Conservation (phyloP, 37 sponge, comb jelly and placozoan species). For the Bolinopsis microptera region DNA sequence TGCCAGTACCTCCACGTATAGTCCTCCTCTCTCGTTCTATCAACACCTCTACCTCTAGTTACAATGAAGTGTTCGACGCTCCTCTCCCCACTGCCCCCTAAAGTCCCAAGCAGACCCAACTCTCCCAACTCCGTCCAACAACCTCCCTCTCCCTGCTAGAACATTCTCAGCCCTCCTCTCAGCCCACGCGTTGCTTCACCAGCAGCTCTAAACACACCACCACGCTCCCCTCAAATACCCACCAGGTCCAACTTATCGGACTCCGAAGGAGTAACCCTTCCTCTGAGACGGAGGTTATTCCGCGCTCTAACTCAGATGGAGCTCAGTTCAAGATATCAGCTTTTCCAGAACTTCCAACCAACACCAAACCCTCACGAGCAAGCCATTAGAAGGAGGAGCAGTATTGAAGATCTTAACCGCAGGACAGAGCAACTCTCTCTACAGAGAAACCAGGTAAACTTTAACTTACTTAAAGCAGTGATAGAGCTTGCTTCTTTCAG, state of each 20-base stretch:
- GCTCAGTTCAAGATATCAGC: neutral
- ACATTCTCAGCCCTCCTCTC: neutral
- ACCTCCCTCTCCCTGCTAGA: neutral
- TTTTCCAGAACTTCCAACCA: neutral
- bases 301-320: neutral
- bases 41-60: neutral
- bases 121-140: neutral
- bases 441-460: constrained; percentile 32
- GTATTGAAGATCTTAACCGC: constrained; percentile 8
- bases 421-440: neutral
- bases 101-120: neutral
- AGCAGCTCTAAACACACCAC: neutral
- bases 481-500: no score
- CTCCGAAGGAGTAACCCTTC: neutral
- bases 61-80: neutral
- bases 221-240: neutral
- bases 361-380: constrained; percentile 35
- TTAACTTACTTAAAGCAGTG: no score
- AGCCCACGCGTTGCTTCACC: neutral
- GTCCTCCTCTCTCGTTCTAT: neutral
- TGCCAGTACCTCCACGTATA: neutral
- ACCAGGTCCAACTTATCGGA: neutral
- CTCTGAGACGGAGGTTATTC: neutral
- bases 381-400: neutral
- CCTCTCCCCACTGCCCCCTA: neutral